Evolutionary conservation across 2,888 invertebrate species (phyloP).

Genomic region (Drosophila maculinotata): DNA sequence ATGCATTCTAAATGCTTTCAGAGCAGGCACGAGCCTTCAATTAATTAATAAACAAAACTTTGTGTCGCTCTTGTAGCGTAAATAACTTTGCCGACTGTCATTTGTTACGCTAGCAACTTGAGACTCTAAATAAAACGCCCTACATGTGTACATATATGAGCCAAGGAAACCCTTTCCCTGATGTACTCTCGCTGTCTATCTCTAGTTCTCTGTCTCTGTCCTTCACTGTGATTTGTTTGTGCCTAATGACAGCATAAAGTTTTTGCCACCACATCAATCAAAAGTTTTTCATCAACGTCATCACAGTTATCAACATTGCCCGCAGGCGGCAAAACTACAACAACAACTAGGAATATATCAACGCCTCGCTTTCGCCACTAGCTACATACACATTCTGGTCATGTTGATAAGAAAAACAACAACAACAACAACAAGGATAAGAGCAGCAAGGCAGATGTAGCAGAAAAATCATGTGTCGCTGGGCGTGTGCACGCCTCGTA

Average conservation of each 20-base stretch:
- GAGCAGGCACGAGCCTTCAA: constrained; percentile 54
- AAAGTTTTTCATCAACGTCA: constrained; percentile 82
- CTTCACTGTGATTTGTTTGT: constrained; percentile 39
- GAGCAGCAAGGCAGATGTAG: constrained; percentile 21
- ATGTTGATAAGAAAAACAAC: constrained; percentile 36
- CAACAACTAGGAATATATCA: constrained; percentile 52
- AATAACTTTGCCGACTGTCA: constrained; percentile 65
- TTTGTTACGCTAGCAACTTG: constrained; percentile 64
- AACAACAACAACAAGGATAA: constrained; percentile 11
- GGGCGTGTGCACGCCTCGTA: constrained; percentile 53
- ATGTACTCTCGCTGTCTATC: neutral
- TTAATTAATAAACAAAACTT: constrained; percentile 80
- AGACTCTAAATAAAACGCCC: constrained; percentile 24
- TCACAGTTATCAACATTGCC: constrained; percentile 79
- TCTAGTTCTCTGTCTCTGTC: neutral
- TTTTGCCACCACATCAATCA: constrained; percentile 81
- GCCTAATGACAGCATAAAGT: constrained; percentile 80
- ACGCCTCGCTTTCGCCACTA: constrained; percentile 39
- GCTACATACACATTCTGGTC: constrained; percentile 46
- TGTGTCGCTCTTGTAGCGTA: constrained; percentile 45
- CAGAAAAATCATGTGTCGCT: constrained; percentile 34
- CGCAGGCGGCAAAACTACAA: constrained; percentile 64
- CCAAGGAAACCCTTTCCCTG: constrained; percentile 26
- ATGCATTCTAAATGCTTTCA: neutral
- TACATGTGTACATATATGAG: constrained; percentile 24